Evolutionary conservation across 2,797 vertebrate genomes (phyloP).

Genomic region (Euthynnus affinis): DNA sequence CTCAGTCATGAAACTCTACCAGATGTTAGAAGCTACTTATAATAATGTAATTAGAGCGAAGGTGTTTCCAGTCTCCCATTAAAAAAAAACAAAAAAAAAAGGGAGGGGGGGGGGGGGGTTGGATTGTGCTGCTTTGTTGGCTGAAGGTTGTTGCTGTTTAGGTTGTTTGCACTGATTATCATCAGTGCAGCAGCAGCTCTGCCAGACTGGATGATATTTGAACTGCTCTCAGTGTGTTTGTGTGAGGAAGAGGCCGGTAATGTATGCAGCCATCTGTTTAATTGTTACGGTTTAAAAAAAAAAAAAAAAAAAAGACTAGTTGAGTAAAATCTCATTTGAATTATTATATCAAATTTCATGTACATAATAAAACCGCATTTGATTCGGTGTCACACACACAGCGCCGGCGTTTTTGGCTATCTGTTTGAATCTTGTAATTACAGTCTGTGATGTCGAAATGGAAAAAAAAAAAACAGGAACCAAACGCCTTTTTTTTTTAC

Average conservation of each 20-base stretch:
- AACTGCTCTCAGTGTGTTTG: not conserved
- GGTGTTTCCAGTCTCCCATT: constrained; percentile 11
- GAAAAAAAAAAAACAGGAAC: no score
- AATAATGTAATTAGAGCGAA: not conserved
- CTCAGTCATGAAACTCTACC: constrained; percentile 21
- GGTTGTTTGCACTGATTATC: constrained; percentile 11
- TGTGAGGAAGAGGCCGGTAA: not conserved
- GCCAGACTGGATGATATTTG: no score
- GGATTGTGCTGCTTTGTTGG: not conserved
- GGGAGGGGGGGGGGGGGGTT: no score
- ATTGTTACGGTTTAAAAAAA: not conserved
- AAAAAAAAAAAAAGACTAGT: not conserved
- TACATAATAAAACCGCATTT: no score
- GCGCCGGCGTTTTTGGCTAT: not conserved
- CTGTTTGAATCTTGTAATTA: not conserved
- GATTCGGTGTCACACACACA: not conserved
- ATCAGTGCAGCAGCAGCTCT: not conserved
- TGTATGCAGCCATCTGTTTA: constrained; percentile 31
- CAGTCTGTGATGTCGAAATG: not conserved
- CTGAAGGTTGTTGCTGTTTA: constrained; percentile 7
- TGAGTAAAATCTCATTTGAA: constrained; percentile 17
- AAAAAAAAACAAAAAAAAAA: no score
- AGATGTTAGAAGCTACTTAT: constrained; percentile 23
- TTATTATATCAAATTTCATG: constrained; percentile 2
- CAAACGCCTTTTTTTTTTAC: no score